A percentile compares a stretch with the other conserved stretches of the same genome.
Evolutionary conservation across 2,113 vertebrate genomes (phyloP).

Genomic region (Pluvialis apricaria): DNA sequence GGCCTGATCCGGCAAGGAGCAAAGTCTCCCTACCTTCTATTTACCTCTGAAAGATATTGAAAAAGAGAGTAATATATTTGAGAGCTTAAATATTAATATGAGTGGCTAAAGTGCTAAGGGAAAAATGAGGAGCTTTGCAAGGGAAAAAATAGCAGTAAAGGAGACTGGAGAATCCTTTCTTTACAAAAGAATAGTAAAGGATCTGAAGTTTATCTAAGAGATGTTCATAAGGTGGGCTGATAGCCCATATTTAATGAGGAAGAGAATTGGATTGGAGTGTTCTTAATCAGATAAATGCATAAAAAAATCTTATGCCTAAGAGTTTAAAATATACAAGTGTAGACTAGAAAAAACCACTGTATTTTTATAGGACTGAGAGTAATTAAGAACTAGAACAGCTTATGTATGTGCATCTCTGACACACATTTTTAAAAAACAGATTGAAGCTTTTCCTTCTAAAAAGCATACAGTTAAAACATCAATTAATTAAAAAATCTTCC

Average conservation of each 20-base stretch:
- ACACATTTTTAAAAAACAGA: conserved; percentile 26
- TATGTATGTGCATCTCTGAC: neutral
- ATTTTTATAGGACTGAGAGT: neutral
- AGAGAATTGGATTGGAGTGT: neutral
- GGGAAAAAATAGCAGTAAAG: neutral
- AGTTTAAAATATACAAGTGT: neutral
- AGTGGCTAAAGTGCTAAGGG: neutral
- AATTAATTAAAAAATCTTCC: neutral
- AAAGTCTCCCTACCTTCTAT: neutral
- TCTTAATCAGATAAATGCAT: neutral
- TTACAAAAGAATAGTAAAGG: neutral
- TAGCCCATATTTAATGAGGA: neutral
- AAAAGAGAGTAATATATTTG: neutral
- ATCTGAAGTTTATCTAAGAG: neutral
- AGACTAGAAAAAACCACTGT: neutral
- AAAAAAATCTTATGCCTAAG: neutral
- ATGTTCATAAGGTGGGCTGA: neutral
- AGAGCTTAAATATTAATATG: neutral
- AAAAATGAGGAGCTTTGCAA: neutral
- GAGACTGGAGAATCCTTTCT: neutral
- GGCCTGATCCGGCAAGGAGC: neutral
- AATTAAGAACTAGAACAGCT: conserved; percentile 19
- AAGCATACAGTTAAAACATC: neutral
- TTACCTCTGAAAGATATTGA: neutral
- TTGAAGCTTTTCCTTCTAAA: neutral